phyloP scores from a whole-genome alignment of 1,140 invertebrate genomes.

The Gonatopus flavifemur region DNA sequence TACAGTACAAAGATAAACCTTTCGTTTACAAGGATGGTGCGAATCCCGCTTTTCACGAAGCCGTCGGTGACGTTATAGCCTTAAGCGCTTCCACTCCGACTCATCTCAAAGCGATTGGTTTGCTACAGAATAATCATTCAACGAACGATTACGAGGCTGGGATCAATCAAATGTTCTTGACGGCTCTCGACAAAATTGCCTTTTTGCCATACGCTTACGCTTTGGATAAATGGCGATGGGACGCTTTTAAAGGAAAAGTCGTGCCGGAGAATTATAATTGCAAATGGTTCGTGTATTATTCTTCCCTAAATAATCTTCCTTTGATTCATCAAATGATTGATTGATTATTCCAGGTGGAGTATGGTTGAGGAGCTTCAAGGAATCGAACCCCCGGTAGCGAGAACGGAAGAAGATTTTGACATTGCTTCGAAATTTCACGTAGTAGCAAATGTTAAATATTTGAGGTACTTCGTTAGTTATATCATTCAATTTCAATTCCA shows the following conservation, averaged over 20 bases:
- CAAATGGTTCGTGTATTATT: conserved; percentile 67
- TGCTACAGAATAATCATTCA: conserved; percentile 66
- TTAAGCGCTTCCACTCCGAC: conserved; percentile 79
- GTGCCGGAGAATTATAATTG: conserved; percentile 74
- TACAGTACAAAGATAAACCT: conserved; percentile 80
- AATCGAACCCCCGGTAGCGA: conserved; percentile 73
- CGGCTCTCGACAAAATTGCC: conserved; percentile 82
- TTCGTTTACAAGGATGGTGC: conserved; percentile 75
- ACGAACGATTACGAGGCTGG: conserved; percentile 70
- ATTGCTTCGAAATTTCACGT: conserved; percentile 84
- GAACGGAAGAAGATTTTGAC: conserved; percentile 82
- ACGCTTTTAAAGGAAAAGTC: conserved; percentile 77
- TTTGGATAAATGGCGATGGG: conserved; percentile 86
- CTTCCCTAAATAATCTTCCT: too few relatives aligned
- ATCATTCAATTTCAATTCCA: conserved; percentile 93
- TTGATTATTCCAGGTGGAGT: conserved; percentile 64
- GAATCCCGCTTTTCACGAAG: conserved; percentile 89
- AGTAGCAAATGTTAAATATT: conserved; percentile 80
- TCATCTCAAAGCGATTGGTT: conserved; percentile 76
- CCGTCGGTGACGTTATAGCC: conserved; percentile 87
- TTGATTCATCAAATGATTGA: too few relatives aligned
- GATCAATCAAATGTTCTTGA: conserved; percentile 77
- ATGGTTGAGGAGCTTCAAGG: conserved; percentile 76
- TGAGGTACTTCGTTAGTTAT: conserved; percentile 86
- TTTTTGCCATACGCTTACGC: conserved; percentile 87